These are phyloP conservation scores for Deroplatys truncata DNA, from an alignment of 2,888 invertebrate genomes.

Conservation along the genomic window DNA sequence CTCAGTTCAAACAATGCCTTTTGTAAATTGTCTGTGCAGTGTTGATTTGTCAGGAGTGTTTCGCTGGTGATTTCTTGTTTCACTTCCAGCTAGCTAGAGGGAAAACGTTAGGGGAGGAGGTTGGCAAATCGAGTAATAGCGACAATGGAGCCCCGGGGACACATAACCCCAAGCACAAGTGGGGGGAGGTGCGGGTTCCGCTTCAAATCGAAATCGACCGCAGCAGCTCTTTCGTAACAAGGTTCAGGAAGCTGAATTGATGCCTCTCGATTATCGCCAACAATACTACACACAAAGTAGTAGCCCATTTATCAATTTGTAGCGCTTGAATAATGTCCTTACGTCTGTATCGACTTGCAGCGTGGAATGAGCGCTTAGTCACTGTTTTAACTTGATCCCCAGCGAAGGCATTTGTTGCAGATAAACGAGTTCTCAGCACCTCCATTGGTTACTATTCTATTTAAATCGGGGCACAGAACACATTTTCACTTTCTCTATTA, in stretches of 20 bases:
- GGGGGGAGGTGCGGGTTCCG: background rate
- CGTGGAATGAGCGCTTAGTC: no score
- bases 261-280: background rate
- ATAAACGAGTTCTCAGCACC: no score
- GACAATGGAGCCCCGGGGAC: conserved; percentile 33
- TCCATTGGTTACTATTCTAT: no score
- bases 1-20: background rate
- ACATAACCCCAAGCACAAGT: conserved; percentile 29
- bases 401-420: no score
- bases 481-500: no score
- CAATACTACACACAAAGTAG: background rate
- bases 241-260: background rate
- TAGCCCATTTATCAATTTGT: background rate
- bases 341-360: background rate
- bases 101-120: background rate
- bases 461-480: no score
- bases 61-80: background rate
- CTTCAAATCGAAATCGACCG: conserved; percentile 10
- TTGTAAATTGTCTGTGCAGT: background rate
- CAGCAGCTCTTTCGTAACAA: background rate
- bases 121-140: conserved; percentile 20
- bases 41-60: background rate
- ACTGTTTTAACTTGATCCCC: no score
- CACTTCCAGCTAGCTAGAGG: background rate
- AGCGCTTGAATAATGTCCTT: background rate